Conservation (phyloP, 2,113 vertebrate genomes). For the Acinonyx jubatus region DNA sequence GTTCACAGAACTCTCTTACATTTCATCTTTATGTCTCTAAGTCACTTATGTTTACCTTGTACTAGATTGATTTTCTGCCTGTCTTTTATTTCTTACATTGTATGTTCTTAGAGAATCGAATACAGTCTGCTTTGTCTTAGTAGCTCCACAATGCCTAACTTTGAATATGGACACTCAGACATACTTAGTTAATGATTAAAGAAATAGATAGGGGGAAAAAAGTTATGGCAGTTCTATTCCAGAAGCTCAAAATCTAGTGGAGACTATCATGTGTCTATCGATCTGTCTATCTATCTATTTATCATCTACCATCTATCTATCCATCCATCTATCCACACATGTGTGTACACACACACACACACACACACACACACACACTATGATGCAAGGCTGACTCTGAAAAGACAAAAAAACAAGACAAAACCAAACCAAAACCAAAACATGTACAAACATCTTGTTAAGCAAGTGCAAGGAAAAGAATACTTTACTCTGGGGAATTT, state of each 20-base stretch:
- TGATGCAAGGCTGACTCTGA: not conserved
- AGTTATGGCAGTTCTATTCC: not conserved
- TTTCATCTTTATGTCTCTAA: not conserved
- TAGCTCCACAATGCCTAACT: slow-evolving; percentile 6
- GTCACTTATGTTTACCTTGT: not conserved
- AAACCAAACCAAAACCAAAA: not conserved
- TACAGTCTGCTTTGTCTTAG: not conserved
- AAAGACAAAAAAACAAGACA: not conserved
- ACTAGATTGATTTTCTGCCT: slow-evolving; percentile 12
- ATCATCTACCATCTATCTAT: not conserved
- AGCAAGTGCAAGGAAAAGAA: not conserved
- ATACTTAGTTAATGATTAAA: slow-evolving; percentile 25
- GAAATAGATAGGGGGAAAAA: not conserved
- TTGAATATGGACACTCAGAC: not conserved
- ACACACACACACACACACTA: not conserved
- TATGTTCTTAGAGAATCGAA: slow-evolving; percentile 45
- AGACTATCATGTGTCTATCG: not conserved
- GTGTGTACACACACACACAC: not conserved
- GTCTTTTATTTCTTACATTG: not conserved
- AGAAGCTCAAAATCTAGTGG: not conserved
- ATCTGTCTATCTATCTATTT: not conserved
- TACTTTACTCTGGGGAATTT: not conserved
- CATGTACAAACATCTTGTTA: not conserved
- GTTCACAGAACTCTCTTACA: not conserved
- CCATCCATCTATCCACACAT: not conserved